Evolutionary conservation across 2,113 vertebrate species (phyloP).

Genomic region (Setophaga coronata): DNA sequence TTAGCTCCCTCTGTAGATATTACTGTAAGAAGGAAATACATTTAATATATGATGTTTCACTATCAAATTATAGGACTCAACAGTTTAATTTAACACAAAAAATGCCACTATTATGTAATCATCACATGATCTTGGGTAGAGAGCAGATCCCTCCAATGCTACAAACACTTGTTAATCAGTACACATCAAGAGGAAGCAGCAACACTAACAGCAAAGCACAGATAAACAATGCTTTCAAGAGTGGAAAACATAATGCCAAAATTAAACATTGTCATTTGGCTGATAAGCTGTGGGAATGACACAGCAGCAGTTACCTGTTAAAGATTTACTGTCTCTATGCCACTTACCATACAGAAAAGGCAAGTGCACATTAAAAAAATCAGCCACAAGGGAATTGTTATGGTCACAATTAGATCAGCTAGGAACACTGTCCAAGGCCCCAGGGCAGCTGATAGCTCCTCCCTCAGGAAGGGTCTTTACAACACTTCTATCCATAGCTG

Average conservation of each 20-base stretch:
- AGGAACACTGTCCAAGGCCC: not conserved
- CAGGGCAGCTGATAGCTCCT: not conserved
- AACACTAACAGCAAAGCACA: not conserved
- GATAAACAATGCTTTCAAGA: not conserved
- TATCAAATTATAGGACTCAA: not conserved
- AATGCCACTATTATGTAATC: not conserved
- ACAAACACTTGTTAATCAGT: not conserved
- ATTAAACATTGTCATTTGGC: not conserved
- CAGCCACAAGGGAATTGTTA: not conserved
- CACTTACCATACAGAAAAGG: not conserved
- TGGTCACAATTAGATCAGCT: not conserved
- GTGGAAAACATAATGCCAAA: not conserved
- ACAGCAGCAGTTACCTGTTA: not conserved
- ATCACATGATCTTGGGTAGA: not conserved
- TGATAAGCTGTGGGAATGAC: not conserved
- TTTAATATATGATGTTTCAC: not conserved
- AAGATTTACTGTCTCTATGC: not conserved
- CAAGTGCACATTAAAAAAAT: not conserved
- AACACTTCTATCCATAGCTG: not conserved
- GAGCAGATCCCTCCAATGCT: not conserved
- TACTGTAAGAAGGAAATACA: not conserved
- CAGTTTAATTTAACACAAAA: not conserved
- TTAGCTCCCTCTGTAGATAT: not conserved
- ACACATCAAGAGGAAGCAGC: not conserved
- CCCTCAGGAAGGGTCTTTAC: not conserved